Evolutionary conservation across 2,797 vertebrate genomes (phyloP), one percentile per base, ranked within the genome.

Genomic region (Micropoecilia bifurca): DNA sequence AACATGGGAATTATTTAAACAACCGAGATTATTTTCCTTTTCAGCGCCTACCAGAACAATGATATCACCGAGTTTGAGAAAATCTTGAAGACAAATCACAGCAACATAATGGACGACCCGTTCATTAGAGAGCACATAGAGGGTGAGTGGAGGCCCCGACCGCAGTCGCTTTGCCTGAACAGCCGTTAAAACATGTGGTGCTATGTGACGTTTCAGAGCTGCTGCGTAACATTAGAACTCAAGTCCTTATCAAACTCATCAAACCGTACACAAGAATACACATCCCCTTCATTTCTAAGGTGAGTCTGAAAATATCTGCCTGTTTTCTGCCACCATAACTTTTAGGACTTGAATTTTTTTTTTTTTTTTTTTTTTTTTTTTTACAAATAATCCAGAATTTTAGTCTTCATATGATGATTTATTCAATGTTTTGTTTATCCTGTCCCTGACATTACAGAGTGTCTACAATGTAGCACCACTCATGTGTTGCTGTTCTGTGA

Each of bases 191-290:
- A 25, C 25, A 8, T 53, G 50, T 53, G 50, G 46, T 78, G 71
- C 77, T n/a, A 16, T 81, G 8, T 95, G 95, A 39, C 91, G 69
- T 96, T 97, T 68, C 95, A 99, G 99, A 99, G 91, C 97, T 99
- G 91, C 96, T 99, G 94, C 93, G 98, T 89, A 99, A 99, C 96
- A 99, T 99, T 97, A 97, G 99, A 97, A 99, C 99, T 94, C 99
- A 99, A 98, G 99, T 99, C 95, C 98, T 99, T 95, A 99, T 99
- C 96, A 99, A 99, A 96, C 97, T 99, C 97, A 99, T 99, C 96
- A 99, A 99, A 96, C 99, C 99, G 92, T 99, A 99, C 95, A 99
- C 99, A 88, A 99, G 99, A 97, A 99, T 99, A 98, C 99, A 99
- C 97, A 99, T 99, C 97, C 99, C 99, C 88, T 99, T 99, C 95